phyloP scores from a whole-genome alignment of 1,140 invertebrate species.

The Diploscapter pachys region DNA sequence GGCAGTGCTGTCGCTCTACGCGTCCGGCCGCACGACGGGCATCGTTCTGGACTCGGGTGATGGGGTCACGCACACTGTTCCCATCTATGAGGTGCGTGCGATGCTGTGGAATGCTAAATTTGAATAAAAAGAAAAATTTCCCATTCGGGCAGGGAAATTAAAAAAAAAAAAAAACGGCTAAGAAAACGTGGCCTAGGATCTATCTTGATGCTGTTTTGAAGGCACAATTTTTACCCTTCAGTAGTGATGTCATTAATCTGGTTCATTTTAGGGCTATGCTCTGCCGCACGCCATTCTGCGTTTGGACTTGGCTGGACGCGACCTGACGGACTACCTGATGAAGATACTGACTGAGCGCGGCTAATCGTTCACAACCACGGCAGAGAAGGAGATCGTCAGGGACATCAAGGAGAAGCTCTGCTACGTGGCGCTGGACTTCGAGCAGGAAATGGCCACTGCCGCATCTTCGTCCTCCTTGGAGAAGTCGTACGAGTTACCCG shows the following conservation, averaged over 20 bases:
- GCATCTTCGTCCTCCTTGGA: conserved; percentile 62
- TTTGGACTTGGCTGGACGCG: conserved; percentile 84
- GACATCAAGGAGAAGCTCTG: conserved; percentile 72
- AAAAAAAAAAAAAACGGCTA: too few species aligned
- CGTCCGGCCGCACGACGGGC: conserved; percentile 59
- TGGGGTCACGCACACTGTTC: conserved; percentile 59
- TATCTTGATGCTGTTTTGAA: too few species aligned
- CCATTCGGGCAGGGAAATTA: too few species aligned
- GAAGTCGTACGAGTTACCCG: conserved; percentile 62
- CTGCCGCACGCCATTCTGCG: conserved; percentile 78
- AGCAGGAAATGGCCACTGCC: conserved; percentile 87
- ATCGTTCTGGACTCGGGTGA: conserved; percentile 59
- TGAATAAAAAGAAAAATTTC: too few species aligned
- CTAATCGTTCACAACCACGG: conserved; percentile 92
- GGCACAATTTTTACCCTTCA: too few species aligned
- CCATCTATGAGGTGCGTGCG: conserved; percentile 51
- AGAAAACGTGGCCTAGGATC: too few species aligned
- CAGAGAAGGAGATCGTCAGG: conserved; percentile 78
- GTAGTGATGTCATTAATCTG: too few species aligned
- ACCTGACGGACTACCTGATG: conserved; percentile 91
- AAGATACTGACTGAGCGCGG: conserved; percentile 91
- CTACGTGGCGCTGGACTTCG: conserved; percentile 80
- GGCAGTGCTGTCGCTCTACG: conserved; percentile 59
- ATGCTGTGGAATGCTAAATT: too few species aligned
- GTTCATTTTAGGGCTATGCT: too few species aligned